A percentile compares a stretch with the other conserved stretches of the same genome.
Evolutionary conservation across 1,140 invertebrate species (phyloP).

Genomic region (Coenobita brevimanus): DNA sequence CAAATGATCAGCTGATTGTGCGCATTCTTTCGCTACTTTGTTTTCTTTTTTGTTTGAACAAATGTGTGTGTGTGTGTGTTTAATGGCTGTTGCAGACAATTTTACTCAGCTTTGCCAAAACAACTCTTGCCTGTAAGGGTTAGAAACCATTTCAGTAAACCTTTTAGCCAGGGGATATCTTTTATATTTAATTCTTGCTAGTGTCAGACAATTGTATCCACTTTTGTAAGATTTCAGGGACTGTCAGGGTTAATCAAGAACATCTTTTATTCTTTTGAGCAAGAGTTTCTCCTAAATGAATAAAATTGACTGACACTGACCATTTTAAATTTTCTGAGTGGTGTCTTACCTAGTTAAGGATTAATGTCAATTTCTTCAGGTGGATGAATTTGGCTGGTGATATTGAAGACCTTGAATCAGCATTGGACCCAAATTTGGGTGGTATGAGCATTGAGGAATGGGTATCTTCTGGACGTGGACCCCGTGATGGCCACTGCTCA

Average conservation of each 20-base stretch:
- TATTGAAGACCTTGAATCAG: constrained; percentile 81
- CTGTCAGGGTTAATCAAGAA: too few relatives aligned
- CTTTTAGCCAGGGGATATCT: too few relatives aligned
- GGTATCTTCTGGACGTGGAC: constrained; percentile 59
- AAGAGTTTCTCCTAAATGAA: too few relatives aligned
- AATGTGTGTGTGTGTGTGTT: not conserved
- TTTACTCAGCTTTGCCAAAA: not conserved
- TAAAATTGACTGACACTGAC: constrained; percentile 7
- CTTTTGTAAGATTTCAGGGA: too few relatives aligned
- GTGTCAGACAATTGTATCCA: too few relatives aligned
- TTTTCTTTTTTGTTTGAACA: not conserved
- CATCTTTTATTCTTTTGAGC: too few relatives aligned
- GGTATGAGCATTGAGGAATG: constrained; percentile 62
- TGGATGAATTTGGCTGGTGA: constrained; percentile 86
- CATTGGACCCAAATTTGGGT: constrained; percentile 71
- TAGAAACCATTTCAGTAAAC: not conserved
- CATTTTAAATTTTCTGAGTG: too few relatives aligned
- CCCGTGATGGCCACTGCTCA: constrained; percentile 77
- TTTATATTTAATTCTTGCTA: too few relatives aligned
- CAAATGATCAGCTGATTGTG: too few relatives aligned
- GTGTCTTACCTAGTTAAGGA: too few relatives aligned
- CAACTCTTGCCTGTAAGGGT: not conserved
- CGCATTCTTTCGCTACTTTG: constrained; percentile 1
- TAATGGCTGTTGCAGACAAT: not conserved
- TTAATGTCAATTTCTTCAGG: constrained; percentile 65